Percentiles rank a stretch among this genome's conserved stretches.
Conservation (phyloP, 2,888 invertebrate species). For the Chaitophorus viminalis region DNA sequence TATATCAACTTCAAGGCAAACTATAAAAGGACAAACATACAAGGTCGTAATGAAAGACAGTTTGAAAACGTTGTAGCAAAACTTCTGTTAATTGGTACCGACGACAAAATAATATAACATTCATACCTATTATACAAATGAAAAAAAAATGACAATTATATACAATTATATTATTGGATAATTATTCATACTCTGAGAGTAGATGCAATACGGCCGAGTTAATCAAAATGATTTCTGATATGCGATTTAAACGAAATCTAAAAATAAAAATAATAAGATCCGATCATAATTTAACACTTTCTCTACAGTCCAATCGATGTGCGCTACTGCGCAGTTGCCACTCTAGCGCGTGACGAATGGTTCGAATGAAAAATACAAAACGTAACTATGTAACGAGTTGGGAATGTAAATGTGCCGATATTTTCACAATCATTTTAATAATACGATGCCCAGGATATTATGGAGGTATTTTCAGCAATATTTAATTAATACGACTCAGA, state of each 20-base stretch:
- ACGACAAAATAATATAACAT: neutral
- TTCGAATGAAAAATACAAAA: neutral
- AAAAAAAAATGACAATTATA: neutral
- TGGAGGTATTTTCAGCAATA: too few species aligned
- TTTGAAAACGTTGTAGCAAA: constrained; percentile 11
- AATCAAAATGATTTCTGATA: neutral
- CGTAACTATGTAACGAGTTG: neutral
- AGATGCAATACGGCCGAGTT: neutral
- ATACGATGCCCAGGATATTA: too few species aligned
- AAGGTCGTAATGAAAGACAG: constrained; percentile 26
- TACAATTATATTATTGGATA: too few species aligned
- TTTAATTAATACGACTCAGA: too few species aligned
- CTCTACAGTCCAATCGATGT: constrained; percentile 13
- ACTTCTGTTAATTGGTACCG: neutral
- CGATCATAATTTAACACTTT: constrained; percentile 27
- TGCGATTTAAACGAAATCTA: neutral
- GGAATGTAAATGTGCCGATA: too few species aligned
- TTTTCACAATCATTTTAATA: neutral
- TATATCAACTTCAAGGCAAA: constrained; percentile 18
- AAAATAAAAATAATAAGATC: neutral
- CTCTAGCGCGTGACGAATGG: neutral
- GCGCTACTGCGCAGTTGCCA: neutral
- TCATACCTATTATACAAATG: neutral
- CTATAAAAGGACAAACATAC: constrained; percentile 22
- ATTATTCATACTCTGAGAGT: too few species aligned